These are phyloP conservation scores for Rotaria macrura DNA, from an alignment of 2,888 invertebrate genomes.

Conservation along the genomic window DNA sequence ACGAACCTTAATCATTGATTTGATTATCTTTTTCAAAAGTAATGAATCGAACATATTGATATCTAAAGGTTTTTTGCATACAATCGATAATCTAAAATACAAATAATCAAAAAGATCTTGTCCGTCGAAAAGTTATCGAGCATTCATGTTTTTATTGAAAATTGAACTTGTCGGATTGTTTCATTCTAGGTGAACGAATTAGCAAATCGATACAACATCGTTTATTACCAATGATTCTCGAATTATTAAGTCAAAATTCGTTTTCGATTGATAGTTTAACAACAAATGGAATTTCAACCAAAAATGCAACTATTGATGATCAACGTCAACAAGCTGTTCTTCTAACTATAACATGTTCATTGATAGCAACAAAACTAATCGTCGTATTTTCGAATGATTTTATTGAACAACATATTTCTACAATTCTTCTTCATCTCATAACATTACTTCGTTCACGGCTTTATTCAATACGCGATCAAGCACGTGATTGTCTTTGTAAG, in stretches of 20 bases:
- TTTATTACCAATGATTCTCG: conserved; percentile 2
- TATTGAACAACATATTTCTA: background rate
- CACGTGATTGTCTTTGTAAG: background rate
- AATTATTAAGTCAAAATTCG: background rate
- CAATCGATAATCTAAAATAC: too few relatives aligned
- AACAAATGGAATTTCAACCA: background rate
- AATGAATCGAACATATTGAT: too few relatives aligned
- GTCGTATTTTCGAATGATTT: background rate
- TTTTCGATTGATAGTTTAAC: background rate
- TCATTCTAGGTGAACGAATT: background rate
- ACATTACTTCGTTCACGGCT: background rate
- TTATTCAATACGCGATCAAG: conserved; percentile 13
- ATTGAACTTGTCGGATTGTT: too few relatives aligned
- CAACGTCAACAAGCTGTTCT: conserved; percentile 18
- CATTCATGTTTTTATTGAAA: too few relatives aligned
- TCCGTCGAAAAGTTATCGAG: too few relatives aligned
- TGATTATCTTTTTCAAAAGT: too few relatives aligned
- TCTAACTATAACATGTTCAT: background rate
- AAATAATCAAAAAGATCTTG: too few relatives aligned
- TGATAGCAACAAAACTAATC: background rate
- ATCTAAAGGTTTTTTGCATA: too few relatives aligned
- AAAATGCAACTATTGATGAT: background rate
- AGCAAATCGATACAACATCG: background rate
- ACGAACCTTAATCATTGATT: too few relatives aligned
- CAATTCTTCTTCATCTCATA: background rate